Percentiles rank a stretch among this genome's conserved stretches.
phyloP scores from a whole-genome alignment of 2,888 invertebrate species.

The Agrotis ipsilon region DNA sequence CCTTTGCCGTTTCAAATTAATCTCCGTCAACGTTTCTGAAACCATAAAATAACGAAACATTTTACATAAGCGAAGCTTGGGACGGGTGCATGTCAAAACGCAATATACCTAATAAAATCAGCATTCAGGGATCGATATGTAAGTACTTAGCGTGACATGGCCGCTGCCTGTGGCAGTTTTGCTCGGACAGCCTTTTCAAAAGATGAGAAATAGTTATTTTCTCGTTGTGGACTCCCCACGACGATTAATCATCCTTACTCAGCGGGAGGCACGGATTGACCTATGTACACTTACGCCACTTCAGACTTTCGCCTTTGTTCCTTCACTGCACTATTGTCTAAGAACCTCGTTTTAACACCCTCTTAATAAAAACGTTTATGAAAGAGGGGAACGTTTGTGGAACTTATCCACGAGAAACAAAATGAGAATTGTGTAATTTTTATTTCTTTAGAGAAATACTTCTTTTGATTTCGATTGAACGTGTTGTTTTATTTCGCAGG shows the following conservation, averaged over 20 bases:
- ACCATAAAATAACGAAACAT: slow-evolving; percentile 28
- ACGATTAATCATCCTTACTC: slow-evolving; percentile 86
- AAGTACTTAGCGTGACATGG: slow-evolving; percentile 79
- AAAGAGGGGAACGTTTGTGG: slow-evolving; percentile 12
- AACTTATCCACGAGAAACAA: slow-evolving; percentile 35
- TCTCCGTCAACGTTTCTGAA: slow-evolving; percentile 32
- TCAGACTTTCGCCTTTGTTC: slow-evolving; percentile 71
- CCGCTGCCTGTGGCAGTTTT: slow-evolving; percentile 83
- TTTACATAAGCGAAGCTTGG: slow-evolving; percentile 17
- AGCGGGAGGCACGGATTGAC: slow-evolving; percentile 84
- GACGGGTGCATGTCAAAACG: slow-evolving; percentile 54
- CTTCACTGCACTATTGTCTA: slow-evolving; percentile 54
- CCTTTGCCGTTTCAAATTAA: slow-evolving; percentile 43
- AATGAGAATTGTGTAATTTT: neutral
- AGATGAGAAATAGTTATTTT: slow-evolving; percentile 89
- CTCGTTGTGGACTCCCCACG: slow-evolving; percentile 80
- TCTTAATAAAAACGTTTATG: slow-evolving; percentile 48
- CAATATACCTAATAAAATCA: slow-evolving; percentile 58
- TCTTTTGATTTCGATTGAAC: neutral
- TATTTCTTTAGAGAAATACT: neutral
- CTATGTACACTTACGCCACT: slow-evolving; percentile 77
- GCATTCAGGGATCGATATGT: slow-evolving; percentile 77
- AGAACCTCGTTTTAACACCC: slow-evolving; percentile 51
- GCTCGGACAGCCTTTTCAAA: slow-evolving; percentile 83
- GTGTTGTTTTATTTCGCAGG: no score